Percentiles rank a stretch among this genome's conserved stretches.
Evolutionary conservation across 2,888 invertebrate species (phyloP).

Genomic region (Drepanosiphum platanoidis): DNA sequence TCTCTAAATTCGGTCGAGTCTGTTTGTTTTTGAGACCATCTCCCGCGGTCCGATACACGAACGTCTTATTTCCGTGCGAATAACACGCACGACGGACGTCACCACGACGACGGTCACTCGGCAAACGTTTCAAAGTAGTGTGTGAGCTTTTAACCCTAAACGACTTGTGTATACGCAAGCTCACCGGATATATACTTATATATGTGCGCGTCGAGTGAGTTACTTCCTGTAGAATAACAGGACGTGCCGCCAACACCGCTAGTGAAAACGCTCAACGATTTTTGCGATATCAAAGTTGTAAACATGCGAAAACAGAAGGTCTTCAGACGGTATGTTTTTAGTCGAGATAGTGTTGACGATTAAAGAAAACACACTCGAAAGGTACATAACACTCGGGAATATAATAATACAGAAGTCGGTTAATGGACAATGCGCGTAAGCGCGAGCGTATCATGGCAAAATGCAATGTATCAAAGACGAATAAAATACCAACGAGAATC

Average conservation of each 20-base stretch:
- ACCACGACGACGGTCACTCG: neutral
- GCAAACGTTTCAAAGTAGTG: neutral
- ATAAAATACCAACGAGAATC: neutral
- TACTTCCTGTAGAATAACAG: neutral
- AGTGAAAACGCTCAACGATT: neutral
- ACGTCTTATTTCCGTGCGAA: neutral
- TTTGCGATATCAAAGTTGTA: neutral
- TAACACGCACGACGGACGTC: too few species aligned
- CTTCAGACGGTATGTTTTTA: neutral
- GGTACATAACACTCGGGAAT: neutral
- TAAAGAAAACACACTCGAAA: neutral
- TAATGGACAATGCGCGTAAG: neutral
- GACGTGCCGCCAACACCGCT: neutral
- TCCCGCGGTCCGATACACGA: neutral
- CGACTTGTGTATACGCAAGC: neutral
- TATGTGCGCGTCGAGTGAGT: neutral
- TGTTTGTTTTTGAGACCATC: neutral
- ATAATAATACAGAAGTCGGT: neutral
- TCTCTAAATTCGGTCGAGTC: neutral
- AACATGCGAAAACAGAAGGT: neutral
- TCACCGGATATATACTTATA: neutral
- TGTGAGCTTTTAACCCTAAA: constrained; percentile 15
- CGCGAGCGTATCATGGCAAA: neutral
- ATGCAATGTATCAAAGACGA: neutral
- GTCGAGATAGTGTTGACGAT: constrained; percentile 6